These are phyloP conservation scores for Festucalex cinctus DNA, from an alignment of 2,113 vertebrate species.

Conservation along the genomic window DNA sequence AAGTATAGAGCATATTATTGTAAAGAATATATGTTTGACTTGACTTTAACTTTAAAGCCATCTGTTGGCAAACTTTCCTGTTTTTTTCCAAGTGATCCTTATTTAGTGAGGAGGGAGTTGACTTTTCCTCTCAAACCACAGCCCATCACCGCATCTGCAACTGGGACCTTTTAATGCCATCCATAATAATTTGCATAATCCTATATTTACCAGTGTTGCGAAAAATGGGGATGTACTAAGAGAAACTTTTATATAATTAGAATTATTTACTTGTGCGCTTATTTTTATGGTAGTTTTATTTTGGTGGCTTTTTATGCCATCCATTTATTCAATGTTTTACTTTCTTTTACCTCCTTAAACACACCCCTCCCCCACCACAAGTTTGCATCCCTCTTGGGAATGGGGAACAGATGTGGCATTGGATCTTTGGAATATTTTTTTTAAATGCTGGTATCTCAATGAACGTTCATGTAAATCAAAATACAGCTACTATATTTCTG, in stretches of 20 bases:
- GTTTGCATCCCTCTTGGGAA: constrained; percentile 34
- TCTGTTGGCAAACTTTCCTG: constrained; percentile 18
- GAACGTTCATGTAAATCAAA: too few relatives aligned
- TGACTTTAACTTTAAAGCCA: constrained; percentile 11
- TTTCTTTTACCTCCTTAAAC: constrained; percentile 7
- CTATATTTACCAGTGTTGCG: constrained; percentile 42
- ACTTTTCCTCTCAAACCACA: constrained; percentile 30
- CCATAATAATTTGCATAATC: constrained; percentile 43
- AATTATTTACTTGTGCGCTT: constrained; percentile 39
- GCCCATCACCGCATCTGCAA: constrained; percentile 27
- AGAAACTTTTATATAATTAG: constrained; percentile 11
- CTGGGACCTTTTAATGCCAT: constrained; percentile 39
- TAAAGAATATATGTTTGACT: too few relatives aligned
- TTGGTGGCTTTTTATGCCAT: constrained; percentile 22
- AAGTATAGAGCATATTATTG: too few relatives aligned
- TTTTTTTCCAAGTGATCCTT: constrained; percentile 24
- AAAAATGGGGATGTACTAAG: constrained; percentile 4
- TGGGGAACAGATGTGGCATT: constrained; percentile 57
- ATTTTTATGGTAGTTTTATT: constrained; percentile 19
- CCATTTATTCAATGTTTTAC: background rate
- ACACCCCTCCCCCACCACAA: background rate
- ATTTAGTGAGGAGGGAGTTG: constrained; percentile 38
- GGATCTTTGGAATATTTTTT: background rate
- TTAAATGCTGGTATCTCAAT: too few relatives aligned
- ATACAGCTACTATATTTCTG: too few relatives aligned